phyloP scores from a whole-genome alignment of 2,797 vertebrate genomes.

The Gymnothorax javanicus region DNA sequence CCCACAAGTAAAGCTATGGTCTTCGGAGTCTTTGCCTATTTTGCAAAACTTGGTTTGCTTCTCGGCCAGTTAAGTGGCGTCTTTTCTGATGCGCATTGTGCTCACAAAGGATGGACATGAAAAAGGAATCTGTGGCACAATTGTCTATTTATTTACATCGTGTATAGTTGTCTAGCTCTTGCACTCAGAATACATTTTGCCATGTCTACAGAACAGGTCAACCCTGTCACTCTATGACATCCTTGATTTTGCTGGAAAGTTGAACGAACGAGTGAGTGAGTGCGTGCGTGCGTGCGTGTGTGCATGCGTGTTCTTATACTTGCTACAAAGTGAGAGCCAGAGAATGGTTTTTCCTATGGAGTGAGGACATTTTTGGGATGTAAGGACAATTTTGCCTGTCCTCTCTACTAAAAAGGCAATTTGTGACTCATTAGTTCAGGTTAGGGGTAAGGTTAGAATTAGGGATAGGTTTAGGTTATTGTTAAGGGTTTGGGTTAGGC shows the following conservation, averaged over 20 bases:
- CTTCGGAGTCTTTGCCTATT: background rate
- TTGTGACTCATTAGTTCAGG: too few species aligned
- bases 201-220: background rate
- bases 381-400: too few species aligned
- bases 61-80: background rate
- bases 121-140: constrained; percentile 5
- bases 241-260: background rate
- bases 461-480: too few species aligned
- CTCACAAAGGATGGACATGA: background rate
- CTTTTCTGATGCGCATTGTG: background rate
- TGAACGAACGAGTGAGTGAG: too few species aligned
- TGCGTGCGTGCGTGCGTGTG: background rate
- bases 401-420: too few species aligned
- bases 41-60: constrained; percentile 11
- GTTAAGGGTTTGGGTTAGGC: too few species aligned
- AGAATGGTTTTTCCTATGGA: too few species aligned
- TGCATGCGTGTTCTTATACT: constrained; percentile 7
- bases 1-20: background rate
- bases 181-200: background rate
- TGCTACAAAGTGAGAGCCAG: background rate
- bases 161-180: background rate
- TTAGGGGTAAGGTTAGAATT: too few species aligned
- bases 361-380: too few species aligned
- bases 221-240: background rate
- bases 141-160: background rate